A percentile compares a stretch with the other conserved stretches of the same genome.
Evolutionary conservation across 2,797 vertebrate genomes (phyloP).

Genomic region (Natrix natrix): DNA sequence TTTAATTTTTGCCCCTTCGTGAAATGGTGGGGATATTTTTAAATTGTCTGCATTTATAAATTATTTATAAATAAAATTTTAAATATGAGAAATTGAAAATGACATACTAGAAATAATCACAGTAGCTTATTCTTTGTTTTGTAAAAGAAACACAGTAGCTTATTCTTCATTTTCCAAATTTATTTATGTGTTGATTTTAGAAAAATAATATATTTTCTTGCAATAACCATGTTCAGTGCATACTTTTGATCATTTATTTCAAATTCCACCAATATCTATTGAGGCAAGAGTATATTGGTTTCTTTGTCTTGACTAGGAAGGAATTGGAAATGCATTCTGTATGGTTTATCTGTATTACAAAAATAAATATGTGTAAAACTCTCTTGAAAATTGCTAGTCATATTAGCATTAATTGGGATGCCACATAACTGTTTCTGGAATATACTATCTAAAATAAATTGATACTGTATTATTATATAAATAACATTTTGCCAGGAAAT

Average conservation of each 20-base stretch:
- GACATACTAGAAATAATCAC: not conserved
- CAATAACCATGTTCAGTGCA: not conserved
- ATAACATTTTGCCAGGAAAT: conserved; percentile 43
- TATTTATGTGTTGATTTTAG: not conserved
- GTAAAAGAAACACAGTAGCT: not conserved
- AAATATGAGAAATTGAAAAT: not conserved
- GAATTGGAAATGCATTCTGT: conserved; percentile 10
- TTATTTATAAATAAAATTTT: not conserved
- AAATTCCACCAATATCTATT: not conserved
- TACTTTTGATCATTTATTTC: conserved; percentile 19
- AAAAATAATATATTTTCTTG: not conserved
- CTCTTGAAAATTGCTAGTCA: conserved; percentile 24
- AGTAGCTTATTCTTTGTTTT: conserved; percentile 5
- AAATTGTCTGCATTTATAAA: not conserved
- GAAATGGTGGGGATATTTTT: not conserved
- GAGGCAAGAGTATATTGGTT: not conserved
- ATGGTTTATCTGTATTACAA: not conserved
- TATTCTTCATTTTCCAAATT: conserved; percentile 31
- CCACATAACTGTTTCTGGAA: not conserved
- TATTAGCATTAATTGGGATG: conserved; percentile 24
- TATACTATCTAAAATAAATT: conserved; percentile 24
- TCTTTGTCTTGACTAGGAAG: not conserved
- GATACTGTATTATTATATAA: conserved; percentile 29
- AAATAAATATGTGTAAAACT: conserved; percentile 26
- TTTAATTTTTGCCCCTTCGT: not conserved